Percentiles rank a stretch among this genome's conserved stretches.
These are phyloP conservation scores for Trissolcus brochymenae DNA, from an alignment of 2,888 invertebrate genomes.

Conservation along the genomic window DNA sequence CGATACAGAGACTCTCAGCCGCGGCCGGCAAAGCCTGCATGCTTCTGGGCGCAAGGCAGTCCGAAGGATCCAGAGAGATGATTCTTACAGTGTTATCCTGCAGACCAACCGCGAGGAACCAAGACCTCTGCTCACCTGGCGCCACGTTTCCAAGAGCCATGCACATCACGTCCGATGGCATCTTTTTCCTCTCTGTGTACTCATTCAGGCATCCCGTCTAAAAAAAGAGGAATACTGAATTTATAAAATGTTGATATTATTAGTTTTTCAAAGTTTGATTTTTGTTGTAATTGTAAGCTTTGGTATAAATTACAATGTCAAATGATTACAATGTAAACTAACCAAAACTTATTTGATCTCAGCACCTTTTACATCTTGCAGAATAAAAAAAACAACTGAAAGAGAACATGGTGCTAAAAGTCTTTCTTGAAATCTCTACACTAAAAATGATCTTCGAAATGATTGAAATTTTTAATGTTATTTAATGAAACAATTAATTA, in stretches of 20 bases:
- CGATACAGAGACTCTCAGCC: constrained; percentile 97
- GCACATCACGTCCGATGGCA: constrained; percentile 98
- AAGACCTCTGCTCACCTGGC: constrained; percentile 94
- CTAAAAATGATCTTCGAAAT: too few species aligned
- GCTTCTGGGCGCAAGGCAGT: constrained; percentile 95
- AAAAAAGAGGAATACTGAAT: constrained; percentile 63
- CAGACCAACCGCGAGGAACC: constrained; percentile 96
- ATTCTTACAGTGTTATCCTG: constrained; percentile 98
- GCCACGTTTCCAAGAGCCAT: constrained; percentile 98
- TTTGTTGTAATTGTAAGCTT: constrained; percentile 4
- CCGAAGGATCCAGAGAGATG: constrained; percentile 96
- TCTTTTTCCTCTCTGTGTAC: constrained; percentile 97
- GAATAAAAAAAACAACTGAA: constrained; percentile 59
- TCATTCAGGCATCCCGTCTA: constrained; percentile 98
- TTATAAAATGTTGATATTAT: not conserved
- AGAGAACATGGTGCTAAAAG: constrained; percentile 72
- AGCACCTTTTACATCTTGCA: constrained; percentile 71
- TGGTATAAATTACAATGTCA: not conserved
- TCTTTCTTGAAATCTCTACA: too few species aligned
- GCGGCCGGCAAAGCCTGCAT: constrained; percentile 98
- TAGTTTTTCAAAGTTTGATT: too few species aligned
- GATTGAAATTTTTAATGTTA: not conserved
- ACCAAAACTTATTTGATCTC: constrained; percentile 59
- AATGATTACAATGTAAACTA: constrained; percentile 2
- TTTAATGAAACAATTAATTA: constrained; percentile 76